phyloP scores from a whole-genome alignment of 2,888 invertebrate species.

The Drosophila pseudotalamancana region DNA sequence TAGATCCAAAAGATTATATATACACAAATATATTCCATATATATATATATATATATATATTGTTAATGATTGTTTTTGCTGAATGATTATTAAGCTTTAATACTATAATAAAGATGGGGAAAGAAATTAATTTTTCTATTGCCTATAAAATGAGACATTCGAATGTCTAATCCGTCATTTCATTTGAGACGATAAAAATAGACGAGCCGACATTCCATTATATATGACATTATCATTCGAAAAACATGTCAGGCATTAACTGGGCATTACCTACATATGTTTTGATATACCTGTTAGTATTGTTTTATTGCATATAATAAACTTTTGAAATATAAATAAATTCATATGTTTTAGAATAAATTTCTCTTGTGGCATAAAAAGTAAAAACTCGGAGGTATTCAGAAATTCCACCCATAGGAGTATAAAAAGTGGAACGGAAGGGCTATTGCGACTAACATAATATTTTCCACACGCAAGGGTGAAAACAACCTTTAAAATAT shows the following conservation, averaged over 20 bases:
- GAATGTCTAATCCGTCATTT: neutral
- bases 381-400: no score
- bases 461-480: no score
- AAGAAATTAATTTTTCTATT: conserved; percentile 1
- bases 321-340: no score
- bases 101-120: neutral
- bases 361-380: no score
- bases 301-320: neutral
- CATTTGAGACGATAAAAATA: neutral
- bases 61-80: conserved; percentile 10
- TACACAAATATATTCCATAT: neutral
- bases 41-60: conserved; percentile 8
- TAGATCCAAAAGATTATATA: no score
- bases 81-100: conserved; percentile 1
- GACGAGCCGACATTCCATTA: conserved; percentile 15
- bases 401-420: no score
- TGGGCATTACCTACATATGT: neutral
- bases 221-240: conserved; percentile 2
- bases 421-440: no score
- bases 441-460: no score
- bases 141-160: conserved; percentile 11
- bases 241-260: conserved; percentile 4
- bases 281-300: neutral
- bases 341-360: no score
- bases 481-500: no score